Evolutionary conservation across 2,797 vertebrate genomes (phyloP).

Genomic region (Xiphophorus birchmanni): DNA sequence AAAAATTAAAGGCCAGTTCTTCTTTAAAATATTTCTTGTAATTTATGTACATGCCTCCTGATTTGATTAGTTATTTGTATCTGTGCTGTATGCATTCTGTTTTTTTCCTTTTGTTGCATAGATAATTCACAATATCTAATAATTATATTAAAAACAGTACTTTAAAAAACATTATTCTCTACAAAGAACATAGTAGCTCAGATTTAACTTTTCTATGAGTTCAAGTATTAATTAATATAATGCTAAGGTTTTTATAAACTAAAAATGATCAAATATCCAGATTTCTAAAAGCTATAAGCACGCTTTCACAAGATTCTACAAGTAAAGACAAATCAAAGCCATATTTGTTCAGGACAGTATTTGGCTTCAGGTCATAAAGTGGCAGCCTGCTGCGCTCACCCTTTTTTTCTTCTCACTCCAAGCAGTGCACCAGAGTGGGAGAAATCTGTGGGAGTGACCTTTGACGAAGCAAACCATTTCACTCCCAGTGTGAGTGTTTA

Average conservation of each 20-base stretch:
- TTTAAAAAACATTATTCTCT: background rate
- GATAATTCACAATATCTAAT: too few relatives aligned
- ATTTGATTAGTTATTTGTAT: too few relatives aligned
- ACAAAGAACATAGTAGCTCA: background rate
- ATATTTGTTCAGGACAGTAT: slow-evolving; percentile 64
- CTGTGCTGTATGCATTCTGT: too few relatives aligned
- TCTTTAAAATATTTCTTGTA: too few relatives aligned
- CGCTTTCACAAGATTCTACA: slow-evolving; percentile 21
- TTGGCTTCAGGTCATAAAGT: slow-evolving; percentile 41
- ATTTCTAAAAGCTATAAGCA: background rate
- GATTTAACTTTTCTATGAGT: background rate
- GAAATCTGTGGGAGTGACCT: slow-evolving; percentile 75
- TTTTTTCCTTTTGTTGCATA: too few relatives aligned
- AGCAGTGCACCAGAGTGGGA: slow-evolving; percentile 55
- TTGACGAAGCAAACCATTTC: slow-evolving; percentile 71
- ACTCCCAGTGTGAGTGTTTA: slow-evolving; percentile 65
- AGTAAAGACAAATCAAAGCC: slow-evolving; percentile 49
- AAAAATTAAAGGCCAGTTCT: too few relatives aligned
- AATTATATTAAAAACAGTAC: background rate
- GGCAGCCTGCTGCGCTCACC: slow-evolving; percentile 55
- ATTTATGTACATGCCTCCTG: too few relatives aligned
- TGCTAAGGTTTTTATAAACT: background rate
- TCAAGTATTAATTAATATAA: background rate
- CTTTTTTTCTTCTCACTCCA: slow-evolving; percentile 50
- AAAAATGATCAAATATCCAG: background rate